phyloP scores from a whole-genome alignment of 2,797 vertebrate genomes.

The Sebastes iracundus region DNA sequence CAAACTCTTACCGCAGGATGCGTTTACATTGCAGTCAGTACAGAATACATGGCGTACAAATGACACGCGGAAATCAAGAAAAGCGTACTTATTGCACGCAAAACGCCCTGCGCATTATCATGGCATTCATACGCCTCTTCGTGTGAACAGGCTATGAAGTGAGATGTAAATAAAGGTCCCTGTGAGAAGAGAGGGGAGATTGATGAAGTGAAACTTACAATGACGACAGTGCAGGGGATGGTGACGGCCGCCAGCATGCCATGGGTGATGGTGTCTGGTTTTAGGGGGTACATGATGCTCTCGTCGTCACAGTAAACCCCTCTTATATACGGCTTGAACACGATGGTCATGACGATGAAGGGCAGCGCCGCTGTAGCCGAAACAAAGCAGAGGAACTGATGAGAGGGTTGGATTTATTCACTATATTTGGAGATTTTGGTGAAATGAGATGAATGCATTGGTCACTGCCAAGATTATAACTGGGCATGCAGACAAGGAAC shows the following conservation, averaged over 20 bases:
- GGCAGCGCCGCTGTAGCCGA: constrained; percentile 86
- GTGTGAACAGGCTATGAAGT: neutral
- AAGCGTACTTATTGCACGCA: too few species aligned
- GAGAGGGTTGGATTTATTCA: neutral
- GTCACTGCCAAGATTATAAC: neutral
- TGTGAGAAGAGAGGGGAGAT: neutral
- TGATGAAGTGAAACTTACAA: constrained; percentile 81
- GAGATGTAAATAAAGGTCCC: neutral
- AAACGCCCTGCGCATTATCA: too few species aligned
- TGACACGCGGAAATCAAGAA: too few species aligned
- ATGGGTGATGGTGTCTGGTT: constrained; percentile 90
- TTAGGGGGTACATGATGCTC: constrained; percentile 91
- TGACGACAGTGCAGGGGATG: constrained; percentile 88
- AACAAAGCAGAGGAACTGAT: constrained; percentile 17
- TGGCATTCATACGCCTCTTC: too few species aligned
- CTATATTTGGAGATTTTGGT: constrained; percentile 1
- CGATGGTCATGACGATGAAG: constrained; percentile 86
- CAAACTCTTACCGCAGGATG: too few species aligned
- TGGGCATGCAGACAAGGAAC: neutral
- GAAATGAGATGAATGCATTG: neutral
- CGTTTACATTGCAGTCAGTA: fast-evolving
- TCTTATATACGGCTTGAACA: constrained; percentile 87
- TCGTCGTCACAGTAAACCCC: constrained; percentile 91
- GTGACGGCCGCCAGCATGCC: constrained; percentile 89
- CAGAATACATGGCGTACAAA: too few species aligned